Evolutionary conservation across 2,797 vertebrate species (phyloP).

Genomic region (Spheniscus humboldti): DNA sequence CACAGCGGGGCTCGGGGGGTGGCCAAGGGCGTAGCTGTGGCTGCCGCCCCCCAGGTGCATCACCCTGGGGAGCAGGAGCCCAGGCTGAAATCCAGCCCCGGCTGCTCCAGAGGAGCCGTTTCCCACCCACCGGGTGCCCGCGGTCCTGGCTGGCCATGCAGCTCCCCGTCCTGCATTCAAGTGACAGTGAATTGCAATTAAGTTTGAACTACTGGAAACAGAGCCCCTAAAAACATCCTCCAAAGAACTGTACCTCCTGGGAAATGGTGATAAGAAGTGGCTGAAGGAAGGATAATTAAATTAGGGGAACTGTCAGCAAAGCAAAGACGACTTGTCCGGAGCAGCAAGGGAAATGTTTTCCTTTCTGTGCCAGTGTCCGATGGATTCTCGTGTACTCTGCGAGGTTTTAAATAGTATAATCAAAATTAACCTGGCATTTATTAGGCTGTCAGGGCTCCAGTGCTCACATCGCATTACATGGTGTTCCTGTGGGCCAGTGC

Average conservation of each 20-base stretch:
- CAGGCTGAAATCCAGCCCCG: neutral
- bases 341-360: neutral
- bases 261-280: neutral
- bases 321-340: neutral
- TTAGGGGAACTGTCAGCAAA: neutral
- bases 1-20: neutral
- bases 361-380: too few relatives aligned
- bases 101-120: neutral
- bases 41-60: too few relatives aligned
- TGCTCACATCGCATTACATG: fast-evolving
- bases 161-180: neutral
- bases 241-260: neutral
- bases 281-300: neutral
- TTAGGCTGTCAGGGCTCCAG: too few relatives aligned
- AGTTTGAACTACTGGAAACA: neutral
- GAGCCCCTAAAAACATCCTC: neutral
- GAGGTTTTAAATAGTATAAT: neutral
- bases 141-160: fast-evolving
- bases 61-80: neutral
- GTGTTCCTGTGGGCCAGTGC: neutral
- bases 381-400: neutral
- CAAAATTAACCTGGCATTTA: neutral
- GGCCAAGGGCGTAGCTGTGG: neutral
- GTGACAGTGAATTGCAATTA: neutral
- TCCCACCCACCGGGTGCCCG: fast-evolving